Evolutionary conservation across 2,888 invertebrate species (phyloP), one percentile per base, ranked within the genome.

Genomic region (Drosophila neotestacea): DNA sequence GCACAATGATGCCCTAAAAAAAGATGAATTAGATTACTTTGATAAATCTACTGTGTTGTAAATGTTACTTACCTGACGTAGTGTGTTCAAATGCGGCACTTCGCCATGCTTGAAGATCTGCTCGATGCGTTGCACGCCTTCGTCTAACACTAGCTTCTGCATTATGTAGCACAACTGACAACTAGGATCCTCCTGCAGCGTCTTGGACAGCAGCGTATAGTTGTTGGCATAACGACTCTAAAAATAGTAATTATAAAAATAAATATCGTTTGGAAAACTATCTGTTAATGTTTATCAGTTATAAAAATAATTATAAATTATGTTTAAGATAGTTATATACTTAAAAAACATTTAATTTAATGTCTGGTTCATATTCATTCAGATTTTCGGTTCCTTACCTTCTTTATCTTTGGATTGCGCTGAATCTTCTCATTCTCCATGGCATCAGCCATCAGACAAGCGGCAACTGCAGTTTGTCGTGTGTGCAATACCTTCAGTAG

Each of bases 401-500:
- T 92, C 58, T 92, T 92, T 3, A 91, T 90, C 73, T 92, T 92
- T 0, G 91, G 91, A 77, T 92, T 92, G 11, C 92, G 82, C 73
- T 92, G 91, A 70, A 96, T 96, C 48, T 96, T 95, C 81, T 97
- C 97, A 50, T 96, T 95, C 88, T 99, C 98, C 55, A 98, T 93
- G 0, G 98, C 97, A 87, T 98, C 97, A 0, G 98, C 97, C 98
- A 99, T 99, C 13, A 98, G 94, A 88, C 97, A 98, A 58, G 98
- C 98, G 65, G 98, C 96, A 11, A 98, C 96, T 16, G 97, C 97
- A 4, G 97, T 96, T 32, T 96, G 95, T 60, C 97, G 93, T 50
- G 96, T 94, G 71, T 97, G 96, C 93, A 96, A 94, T 2, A 96
- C 96, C 42, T 96, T 94, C 81, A 97, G 95, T 93, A 98, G 94